Evolutionary conservation across 2,113 vertebrate genomes (phyloP).

Genomic region (Sinocyclocheilus grahami): DNA sequence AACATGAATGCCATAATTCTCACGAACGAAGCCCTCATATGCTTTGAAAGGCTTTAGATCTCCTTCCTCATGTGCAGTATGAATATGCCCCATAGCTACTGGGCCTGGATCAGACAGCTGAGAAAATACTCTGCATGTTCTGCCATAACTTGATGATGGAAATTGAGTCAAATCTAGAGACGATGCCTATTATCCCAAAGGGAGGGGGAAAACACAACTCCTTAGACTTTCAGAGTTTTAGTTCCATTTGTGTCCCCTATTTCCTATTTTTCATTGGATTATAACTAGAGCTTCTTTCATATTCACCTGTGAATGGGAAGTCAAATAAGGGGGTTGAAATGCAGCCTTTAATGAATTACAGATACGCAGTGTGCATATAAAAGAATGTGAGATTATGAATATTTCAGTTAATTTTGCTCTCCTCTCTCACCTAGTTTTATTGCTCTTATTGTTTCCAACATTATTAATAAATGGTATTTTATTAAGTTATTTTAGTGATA

Average conservation of each 20-base stretch:
- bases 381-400: slow-evolving; percentile 73
- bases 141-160: slow-evolving; percentile 54
- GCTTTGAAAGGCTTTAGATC: slow-evolving; percentile 20
- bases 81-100: neutral
- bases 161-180: slow-evolving; percentile 58
- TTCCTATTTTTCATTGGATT: slow-evolving; percentile 62
- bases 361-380: slow-evolving; percentile 69
- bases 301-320: slow-evolving; percentile 72
- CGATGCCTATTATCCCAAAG: slow-evolving; percentile 60
- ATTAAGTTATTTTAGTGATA: slow-evolving; percentile 26
- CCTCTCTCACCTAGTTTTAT: slow-evolving; percentile 68
- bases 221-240: slow-evolving; percentile 15
- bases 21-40: neutral
- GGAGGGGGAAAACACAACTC: slow-evolving; percentile 26
- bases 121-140: slow-evolving; percentile 34
- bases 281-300: slow-evolving; percentile 71
- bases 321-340: slow-evolving; percentile 75
- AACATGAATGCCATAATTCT: neutral
- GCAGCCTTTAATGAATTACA: slow-evolving; percentile 71
- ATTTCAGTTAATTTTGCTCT: slow-evolving; percentile 76
- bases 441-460: slow-evolving; percentile 41
- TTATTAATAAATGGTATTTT: slow-evolving; percentile 4
- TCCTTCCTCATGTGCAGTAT: neutral
- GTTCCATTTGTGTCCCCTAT: slow-evolving; percentile 46
- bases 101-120: slow-evolving; percentile 23